Evolutionary conservation across 1,140 invertebrate species (phyloP), one percentile per base, ranked within the genome.

Genomic region (Mya arenaria): DNA sequence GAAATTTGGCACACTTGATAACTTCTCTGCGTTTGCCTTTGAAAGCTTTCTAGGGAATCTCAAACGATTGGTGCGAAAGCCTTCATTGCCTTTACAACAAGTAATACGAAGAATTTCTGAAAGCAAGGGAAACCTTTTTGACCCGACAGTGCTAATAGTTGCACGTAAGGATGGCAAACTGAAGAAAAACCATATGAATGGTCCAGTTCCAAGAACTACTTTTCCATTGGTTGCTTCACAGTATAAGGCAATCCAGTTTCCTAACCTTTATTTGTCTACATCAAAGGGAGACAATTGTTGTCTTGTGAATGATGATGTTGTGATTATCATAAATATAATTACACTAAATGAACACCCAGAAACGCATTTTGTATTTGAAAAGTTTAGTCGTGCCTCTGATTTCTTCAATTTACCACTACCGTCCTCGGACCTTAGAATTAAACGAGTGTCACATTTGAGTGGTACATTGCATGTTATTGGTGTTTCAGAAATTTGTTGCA

Each of bases 1-100:
- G 84, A 72, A 81, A 8, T 91, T 90, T 89, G 93, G 93, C 5
- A n/a, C 84, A 41, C 79, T 93, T 34, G 92, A 94, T 73, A 86
- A 83, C 36, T 90, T 87, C 69, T 91, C 89, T 63, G 88, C 92
- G 28, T 94, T 94, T 85, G 62, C 84, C 30, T 94, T 93, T 91
- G 93, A 94, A 89, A 93, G 92, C 84, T 90, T 89, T 80, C 82
- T 94, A 66, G 75, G 87, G 63, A 72, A 86, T 60, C 82, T 94
- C 32, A 94, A 94, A 87, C 86, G 80, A 58, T 28, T 86, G 13
- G 52, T 91, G 13, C 74, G 86, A 28, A 88, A 86, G 79, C 73
- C 82, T 63, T 82, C 85, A 19, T 71, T 58, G 48, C 85, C 88
- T 19, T 69, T 92, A 34, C 39, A 84, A 52, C 91, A 92, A 86